Evolutionary conservation across 2,888 invertebrate genomes (phyloP), one percentile per base, ranked within the genome.

Genomic region (Zygogramma bicolorata): DNA sequence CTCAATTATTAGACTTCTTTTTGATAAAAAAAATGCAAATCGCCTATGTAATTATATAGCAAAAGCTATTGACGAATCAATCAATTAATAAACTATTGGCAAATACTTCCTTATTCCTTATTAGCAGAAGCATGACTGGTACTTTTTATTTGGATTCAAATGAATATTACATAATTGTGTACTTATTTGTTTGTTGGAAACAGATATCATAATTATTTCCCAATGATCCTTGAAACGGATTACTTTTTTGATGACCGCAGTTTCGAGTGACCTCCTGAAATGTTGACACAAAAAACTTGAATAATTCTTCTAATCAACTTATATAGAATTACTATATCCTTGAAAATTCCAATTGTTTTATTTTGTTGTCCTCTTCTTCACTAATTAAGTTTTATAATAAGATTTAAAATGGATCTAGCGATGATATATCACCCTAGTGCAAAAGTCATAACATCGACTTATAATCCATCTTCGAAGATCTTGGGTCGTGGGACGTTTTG

Each of bases 71-170:
- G 46, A 22, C 46, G 7, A 20, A 15, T 46, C 20, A 46, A 18
- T 46, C 20, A 46, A 46, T 20, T 20, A 18, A 7, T 18, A 38
- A 3, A 38, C n/a, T 38, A 4, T 7, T 38, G n/a, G 38, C 13
- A 2, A 46, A 22, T 20, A 46, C 22, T 46, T 46, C 46, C 46
- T 53, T 53, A 25, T 46, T 46, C 46, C 46, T 53, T 53, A 25
- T 53, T 6, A 27, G 25, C 27, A 25, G 25, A 53, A 27, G 4
- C 53, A 27, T 27, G 53, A 53, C 53, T 38, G 53, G 34, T 57
- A 57, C n/a, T 29, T 67, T 38, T 67, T 25, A 8, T 42, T 29
- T 59, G 40, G 13, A 65, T 10, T 29, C 5, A 22, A 59, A 59
- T 15, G 42, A 59, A 42, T 25, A 62, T 57, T 25, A 31, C 34